Evolutionary conservation across 2,888 invertebrate species (phyloP).

Genomic region (Leptinotarsa juncta): DNA sequence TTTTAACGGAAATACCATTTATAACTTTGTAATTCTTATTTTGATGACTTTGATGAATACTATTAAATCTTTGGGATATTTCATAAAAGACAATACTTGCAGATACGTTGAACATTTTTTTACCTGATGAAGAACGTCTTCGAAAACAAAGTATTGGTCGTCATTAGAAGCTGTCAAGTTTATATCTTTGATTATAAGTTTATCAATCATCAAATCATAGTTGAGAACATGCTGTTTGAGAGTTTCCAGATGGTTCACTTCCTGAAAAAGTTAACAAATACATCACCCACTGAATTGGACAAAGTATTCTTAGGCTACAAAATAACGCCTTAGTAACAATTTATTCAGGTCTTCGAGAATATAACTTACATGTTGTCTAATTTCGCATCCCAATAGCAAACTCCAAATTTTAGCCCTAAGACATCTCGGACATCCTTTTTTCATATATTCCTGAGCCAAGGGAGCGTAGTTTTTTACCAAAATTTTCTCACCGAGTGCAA

Average conservation of each 20-base stretch:
- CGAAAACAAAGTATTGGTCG: conserved; percentile 97
- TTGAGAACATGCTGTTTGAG: conserved; percentile 85
- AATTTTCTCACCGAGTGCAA: conserved; percentile 81
- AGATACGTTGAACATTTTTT: conserved; percentile 4
- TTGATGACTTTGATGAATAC: too few relatives aligned
- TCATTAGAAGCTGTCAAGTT: conserved; percentile 96
- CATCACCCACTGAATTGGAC: not conserved
- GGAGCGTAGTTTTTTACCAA: conserved; percentile 85
- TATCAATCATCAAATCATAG: conserved; percentile 93
- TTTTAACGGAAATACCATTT: too few relatives aligned
- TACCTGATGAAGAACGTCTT: conserved; percentile 94
- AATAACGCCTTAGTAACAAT: not conserved
- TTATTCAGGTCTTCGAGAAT: too few relatives aligned
- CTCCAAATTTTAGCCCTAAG: conserved; percentile 88
- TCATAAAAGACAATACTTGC: too few relatives aligned
- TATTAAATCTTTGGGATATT: too few relatives aligned
- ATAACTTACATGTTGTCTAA: conserved; percentile 72
- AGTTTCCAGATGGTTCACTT: conserved; percentile 80
- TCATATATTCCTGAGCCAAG: conserved; percentile 89
- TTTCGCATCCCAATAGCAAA: conserved; percentile 84
- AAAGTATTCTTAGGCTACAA: not conserved
- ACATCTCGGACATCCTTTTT: conserved; percentile 84
- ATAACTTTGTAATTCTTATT: too few relatives aligned
- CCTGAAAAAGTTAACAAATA: conserved; percentile 66
- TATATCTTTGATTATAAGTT: conserved; percentile 94